These are phyloP conservation scores for Moxostoma hubbsi DNA, from an alignment of 2,797 vertebrate species.

Conservation along the genomic window DNA sequence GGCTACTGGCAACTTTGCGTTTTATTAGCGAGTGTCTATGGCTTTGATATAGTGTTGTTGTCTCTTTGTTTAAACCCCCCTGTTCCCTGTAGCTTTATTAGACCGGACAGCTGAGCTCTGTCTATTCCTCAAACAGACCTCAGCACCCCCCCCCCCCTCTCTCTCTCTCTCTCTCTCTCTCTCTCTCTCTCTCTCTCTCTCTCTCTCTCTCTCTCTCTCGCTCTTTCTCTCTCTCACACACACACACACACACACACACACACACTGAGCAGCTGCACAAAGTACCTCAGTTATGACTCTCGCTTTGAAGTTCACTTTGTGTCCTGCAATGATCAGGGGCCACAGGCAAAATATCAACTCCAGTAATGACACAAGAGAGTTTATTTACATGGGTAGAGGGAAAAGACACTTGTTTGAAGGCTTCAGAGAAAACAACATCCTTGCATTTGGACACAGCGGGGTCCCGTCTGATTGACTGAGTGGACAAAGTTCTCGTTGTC, in stretches of 20 bases:
- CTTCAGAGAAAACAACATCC: constrained; percentile 79
- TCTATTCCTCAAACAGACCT: constrained; percentile 74
- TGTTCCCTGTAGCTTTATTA: constrained; percentile 76
- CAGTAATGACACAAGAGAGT: constrained; percentile 64
- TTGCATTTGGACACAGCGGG: constrained; percentile 78
- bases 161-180: too few species aligned
- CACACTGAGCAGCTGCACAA: constrained; percentile 91
- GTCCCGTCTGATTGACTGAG: constrained; percentile 84
- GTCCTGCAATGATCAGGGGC: constrained; percentile 71
- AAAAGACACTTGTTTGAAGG: constrained; percentile 78
- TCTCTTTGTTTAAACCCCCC: constrained; percentile 53
- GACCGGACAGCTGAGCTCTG: constrained; percentile 76
- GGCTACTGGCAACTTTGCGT: constrained; percentile 73
- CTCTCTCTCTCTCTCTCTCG: too few species aligned
- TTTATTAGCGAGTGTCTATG: constrained; percentile 81
- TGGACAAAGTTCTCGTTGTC: constrained; percentile 85
- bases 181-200: too few species aligned
- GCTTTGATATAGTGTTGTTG: constrained; percentile 78
- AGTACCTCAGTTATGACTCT: constrained; percentile 82
- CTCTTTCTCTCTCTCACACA: neutral
- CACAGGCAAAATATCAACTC: constrained; percentile 66
- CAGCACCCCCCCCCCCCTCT: constrained; percentile 4
- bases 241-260: constrained; percentile 67
- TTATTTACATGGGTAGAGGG: constrained; percentile 77
- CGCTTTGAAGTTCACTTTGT: constrained; percentile 58